Percentiles rank a stretch among this genome's conserved stretches.
Conservation (phyloP, 2,888 invertebrate species). For the Tetragonisca angustula region DNA sequence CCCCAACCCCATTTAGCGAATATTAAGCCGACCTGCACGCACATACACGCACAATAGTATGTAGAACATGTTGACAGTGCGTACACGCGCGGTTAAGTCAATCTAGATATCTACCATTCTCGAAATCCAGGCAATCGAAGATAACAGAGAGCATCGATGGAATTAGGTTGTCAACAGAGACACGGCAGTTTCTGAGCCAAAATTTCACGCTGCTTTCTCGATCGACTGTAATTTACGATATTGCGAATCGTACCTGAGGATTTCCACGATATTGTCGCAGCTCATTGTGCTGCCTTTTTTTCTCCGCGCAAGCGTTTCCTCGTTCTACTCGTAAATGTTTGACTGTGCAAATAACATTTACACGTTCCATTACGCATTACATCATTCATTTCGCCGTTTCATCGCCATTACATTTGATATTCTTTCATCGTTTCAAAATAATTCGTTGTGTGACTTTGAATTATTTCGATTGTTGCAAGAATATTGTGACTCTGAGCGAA, state of each 20-base stretch:
- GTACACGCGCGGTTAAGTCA: conserved; percentile 65
- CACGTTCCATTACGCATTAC: too few relatives aligned
- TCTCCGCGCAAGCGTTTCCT: background rate
- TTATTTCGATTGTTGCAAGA: too few relatives aligned
- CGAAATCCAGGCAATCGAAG: conserved; percentile 62
- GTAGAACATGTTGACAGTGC: conserved; percentile 62
- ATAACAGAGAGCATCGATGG: conserved; percentile 43
- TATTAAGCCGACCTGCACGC: conserved; percentile 58
- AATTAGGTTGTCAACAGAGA: conserved; percentile 46
- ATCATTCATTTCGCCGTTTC: too few relatives aligned
- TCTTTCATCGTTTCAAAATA: too few relatives aligned
- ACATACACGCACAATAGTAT: conserved; percentile 48
- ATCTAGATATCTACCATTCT: conserved; percentile 60
- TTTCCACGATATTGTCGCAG: background rate
- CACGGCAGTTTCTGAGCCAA: conserved; percentile 11
- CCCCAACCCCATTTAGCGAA: conserved; percentile 55
- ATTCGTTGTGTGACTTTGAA: too few relatives aligned
- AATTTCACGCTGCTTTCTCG: conserved; percentile 31
- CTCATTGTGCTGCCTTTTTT: background rate
- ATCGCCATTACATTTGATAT: too few relatives aligned
- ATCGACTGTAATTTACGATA: background rate
- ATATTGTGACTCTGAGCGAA: too few relatives aligned
- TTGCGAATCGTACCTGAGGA: background rate
- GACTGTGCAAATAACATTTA: too few relatives aligned
- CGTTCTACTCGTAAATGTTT: background rate